Conservation (phyloP, 2,797 vertebrate genomes). For the Apodemus agrarius region DNA sequence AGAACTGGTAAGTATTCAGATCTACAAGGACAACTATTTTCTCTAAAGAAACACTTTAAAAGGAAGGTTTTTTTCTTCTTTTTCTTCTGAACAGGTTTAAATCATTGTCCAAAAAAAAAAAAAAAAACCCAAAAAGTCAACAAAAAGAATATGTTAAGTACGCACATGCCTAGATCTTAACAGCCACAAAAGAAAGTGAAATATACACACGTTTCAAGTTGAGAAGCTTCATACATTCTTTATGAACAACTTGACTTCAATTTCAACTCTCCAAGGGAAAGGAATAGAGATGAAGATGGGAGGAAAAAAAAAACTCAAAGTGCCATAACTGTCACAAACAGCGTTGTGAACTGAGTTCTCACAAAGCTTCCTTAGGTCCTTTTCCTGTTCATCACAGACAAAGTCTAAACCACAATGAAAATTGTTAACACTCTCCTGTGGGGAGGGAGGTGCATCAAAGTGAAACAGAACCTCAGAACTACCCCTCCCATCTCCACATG, state of each 20-base stretch:
- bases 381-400: constrained; percentile 61
- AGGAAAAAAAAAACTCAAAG: constrained; percentile 56
- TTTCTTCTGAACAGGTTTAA: constrained; percentile 52
- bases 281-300: constrained; percentile 50
- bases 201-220: constrained; percentile 80
- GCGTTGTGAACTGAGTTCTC: constrained; percentile 67
- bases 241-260: constrained; percentile 81
- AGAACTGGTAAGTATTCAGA: constrained; percentile 56
- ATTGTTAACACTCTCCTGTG: constrained; percentile 59
- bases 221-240: constrained; percentile 80
- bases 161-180: constrained; percentile 66
- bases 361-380: constrained; percentile 61
- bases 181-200: constrained; percentile 77
- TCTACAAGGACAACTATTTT: constrained; percentile 40
- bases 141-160: constrained; percentile 58
- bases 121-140: constrained; percentile 69
- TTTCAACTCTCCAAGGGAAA: constrained; percentile 78
- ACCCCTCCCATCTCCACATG: constrained; percentile 60
- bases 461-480: constrained; percentile 79
- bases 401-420: constrained; percentile 70
- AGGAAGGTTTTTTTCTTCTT: constrained; percentile 29
- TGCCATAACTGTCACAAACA: constrained; percentile 70
- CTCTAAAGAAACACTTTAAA: constrained; percentile 57
- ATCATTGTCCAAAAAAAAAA: constrained; percentile 66
- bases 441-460: constrained; percentile 72